These are phyloP conservation scores for Andrena minutula DNA, from an alignment of 2,888 invertebrate genomes.

Conservation along the genomic window DNA sequence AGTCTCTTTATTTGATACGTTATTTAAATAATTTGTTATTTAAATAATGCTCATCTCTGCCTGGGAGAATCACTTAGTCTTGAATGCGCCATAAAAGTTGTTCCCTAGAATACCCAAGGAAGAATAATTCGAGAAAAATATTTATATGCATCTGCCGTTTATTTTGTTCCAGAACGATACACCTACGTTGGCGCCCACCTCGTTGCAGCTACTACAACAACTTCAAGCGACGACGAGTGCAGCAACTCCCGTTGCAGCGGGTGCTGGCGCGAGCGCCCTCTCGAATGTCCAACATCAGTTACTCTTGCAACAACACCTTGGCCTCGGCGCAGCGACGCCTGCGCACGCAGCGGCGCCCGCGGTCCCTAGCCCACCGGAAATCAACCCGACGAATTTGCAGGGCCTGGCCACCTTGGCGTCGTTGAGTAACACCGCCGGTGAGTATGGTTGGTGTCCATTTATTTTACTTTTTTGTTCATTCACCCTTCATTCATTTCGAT, in stretches of 20 bases:
- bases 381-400: slow-evolving; percentile 87
- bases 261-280: slow-evolving; percentile 84
- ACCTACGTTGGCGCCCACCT: slow-evolving; percentile 83
- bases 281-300: slow-evolving; percentile 84
- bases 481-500: background rate
- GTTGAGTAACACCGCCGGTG: slow-evolving; percentile 83
- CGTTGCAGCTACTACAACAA: slow-evolving; percentile 85
- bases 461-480: slow-evolving; percentile 9
- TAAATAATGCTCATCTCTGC: too few relatives aligned
- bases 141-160: slow-evolving; percentile 1
- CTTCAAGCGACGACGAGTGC: slow-evolving; percentile 85
- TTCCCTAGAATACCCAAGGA: background rate
- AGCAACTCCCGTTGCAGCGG: slow-evolving; percentile 81
- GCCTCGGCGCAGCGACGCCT: slow-evolving; percentile 86
- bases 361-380: slow-evolving; percentile 83
- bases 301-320: slow-evolving; percentile 85
- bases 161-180: slow-evolving; percentile 79
- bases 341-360: slow-evolving; percentile 84
- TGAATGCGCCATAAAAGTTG: too few relatives aligned
- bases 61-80: too few relatives aligned
- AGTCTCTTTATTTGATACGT: too few relatives aligned
- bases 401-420: slow-evolving; percentile 88
- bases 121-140: background rate
- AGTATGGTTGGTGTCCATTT: slow-evolving; percentile 80
- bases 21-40: too few relatives aligned